Conservation (phyloP, 2,113 vertebrate species). For the Coptodon rendalli region DNA sequence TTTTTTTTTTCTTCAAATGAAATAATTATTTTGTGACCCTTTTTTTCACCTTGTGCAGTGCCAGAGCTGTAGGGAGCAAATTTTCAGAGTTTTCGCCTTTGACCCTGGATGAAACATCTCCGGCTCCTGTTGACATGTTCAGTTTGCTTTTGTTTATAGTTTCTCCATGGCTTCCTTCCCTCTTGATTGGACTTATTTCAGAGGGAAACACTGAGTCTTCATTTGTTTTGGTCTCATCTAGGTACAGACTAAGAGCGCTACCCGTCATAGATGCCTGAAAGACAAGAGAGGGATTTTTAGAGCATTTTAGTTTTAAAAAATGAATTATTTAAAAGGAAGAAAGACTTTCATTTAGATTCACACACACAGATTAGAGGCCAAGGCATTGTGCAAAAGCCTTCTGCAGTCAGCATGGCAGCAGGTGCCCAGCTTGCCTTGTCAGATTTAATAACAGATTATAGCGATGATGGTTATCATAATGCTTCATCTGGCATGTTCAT, state of each 20-base stretch:
- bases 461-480: conserved; percentile 48
- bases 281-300: background rate
- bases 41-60: conserved; percentile 80
- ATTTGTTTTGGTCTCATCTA: conserved; percentile 77
- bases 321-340: background rate
- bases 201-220: conserved; percentile 71
- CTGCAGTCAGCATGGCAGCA: conserved; percentile 18
- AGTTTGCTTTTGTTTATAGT: conserved; percentile 51
- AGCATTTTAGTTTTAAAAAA: background rate
- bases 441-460: conserved; percentile 62
- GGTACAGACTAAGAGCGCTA: conserved; percentile 78
- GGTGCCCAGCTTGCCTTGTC: conserved; percentile 32
- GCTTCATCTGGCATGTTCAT: conserved; percentile 43
- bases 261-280: conserved; percentile 90
- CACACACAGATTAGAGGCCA: background rate
- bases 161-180: conserved; percentile 41
- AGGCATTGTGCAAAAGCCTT: background rate
- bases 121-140: conserved; percentile 55
- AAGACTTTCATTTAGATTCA: background rate
- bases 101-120: conserved; percentile 53
- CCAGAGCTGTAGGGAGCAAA: conserved; percentile 70
- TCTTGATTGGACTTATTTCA: conserved; percentile 66
- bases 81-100: conserved; percentile 74
- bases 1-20: background rate
- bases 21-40: background rate